Evolutionary conservation across 2,113 vertebrate genomes (phyloP).

Genomic region (Zosterops lateralis): DNA sequence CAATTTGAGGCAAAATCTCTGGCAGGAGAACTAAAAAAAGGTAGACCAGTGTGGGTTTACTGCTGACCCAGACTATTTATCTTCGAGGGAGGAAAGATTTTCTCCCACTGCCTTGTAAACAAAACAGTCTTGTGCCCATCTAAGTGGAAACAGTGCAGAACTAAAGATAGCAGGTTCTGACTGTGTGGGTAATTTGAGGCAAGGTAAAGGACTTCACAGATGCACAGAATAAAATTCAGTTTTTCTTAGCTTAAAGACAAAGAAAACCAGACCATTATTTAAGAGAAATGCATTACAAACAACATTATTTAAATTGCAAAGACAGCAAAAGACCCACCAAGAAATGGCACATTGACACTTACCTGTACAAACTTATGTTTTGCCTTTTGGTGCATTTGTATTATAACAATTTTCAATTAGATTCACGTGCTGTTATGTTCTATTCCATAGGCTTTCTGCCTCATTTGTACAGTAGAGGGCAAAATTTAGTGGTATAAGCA

Average conservation of each 20-base stretch:
- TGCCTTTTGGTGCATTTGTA: background rate
- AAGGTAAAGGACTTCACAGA: background rate
- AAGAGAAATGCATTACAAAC: background rate
- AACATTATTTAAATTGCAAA: background rate
- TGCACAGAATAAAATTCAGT: background rate
- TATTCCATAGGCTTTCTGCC: background rate
- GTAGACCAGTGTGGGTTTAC: background rate
- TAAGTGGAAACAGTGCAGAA: background rate
- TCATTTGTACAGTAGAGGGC: background rate
- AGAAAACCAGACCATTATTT: background rate
- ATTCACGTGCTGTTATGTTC: background rate
- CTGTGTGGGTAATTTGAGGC: background rate
- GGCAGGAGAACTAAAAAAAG: background rate
- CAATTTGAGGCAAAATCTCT: background rate
- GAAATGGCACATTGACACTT: background rate
- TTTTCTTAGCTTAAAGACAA: background rate
- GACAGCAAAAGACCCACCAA: background rate
- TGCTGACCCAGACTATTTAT: background rate
- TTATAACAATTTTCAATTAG: background rate
- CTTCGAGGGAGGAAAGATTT: background rate
- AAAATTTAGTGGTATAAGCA: slow-evolving; percentile 17
- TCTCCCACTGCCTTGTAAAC: background rate
- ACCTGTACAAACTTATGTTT: background rate
- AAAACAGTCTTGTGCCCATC: background rate
- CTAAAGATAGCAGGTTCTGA: background rate